phyloP scores from a whole-genome alignment of 2,113 vertebrate species.

The Cnemophilus loriae region DNA sequence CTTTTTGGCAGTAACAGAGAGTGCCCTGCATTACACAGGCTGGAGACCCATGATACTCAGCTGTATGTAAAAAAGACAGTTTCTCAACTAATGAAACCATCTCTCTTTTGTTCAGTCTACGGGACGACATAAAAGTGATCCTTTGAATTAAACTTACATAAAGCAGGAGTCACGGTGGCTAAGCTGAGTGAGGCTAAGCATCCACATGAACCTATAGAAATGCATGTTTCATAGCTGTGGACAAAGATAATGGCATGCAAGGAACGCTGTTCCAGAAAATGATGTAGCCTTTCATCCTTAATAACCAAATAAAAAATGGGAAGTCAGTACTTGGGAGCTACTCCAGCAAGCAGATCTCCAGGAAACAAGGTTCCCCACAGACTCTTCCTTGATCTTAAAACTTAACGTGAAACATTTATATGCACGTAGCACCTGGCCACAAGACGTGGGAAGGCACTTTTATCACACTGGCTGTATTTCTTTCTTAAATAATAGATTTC shows the following conservation, averaged over 20 bases:
- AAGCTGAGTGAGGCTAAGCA: neutral
- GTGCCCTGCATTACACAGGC: neutral
- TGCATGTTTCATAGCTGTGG: constrained; percentile 37
- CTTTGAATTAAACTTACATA: constrained; percentile 38
- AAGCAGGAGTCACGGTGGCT: neutral
- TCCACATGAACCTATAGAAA: constrained; percentile 42
- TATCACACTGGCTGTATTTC: constrained; percentile 71
- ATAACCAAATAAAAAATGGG: constrained; percentile 76
- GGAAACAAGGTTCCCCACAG: constrained; percentile 77
- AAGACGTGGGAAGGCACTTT: constrained; percentile 65
- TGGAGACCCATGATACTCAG: neutral
- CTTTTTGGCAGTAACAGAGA: neutral
- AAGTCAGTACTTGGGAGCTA: constrained; percentile 68
- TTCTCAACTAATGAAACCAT: neutral
- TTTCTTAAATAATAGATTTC: constrained; percentile 77
- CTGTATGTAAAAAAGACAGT: constrained; percentile 20
- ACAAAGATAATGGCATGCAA: constrained; percentile 68
- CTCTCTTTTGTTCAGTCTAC: neutral
- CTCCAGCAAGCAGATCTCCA: constrained; percentile 70
- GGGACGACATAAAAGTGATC: neutral
- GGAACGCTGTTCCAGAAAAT: constrained; percentile 56
- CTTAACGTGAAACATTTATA: constrained; percentile 81
- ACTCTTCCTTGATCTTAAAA: constrained; percentile 78
- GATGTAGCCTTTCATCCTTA: constrained; percentile 70
- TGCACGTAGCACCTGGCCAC: constrained; percentile 75